Percentiles rank a stretch among this genome's conserved stretches.
Evolutionary conservation across 2,797 vertebrate species (phyloP).

Genomic region (Hemibagrus guttatus): DNA sequence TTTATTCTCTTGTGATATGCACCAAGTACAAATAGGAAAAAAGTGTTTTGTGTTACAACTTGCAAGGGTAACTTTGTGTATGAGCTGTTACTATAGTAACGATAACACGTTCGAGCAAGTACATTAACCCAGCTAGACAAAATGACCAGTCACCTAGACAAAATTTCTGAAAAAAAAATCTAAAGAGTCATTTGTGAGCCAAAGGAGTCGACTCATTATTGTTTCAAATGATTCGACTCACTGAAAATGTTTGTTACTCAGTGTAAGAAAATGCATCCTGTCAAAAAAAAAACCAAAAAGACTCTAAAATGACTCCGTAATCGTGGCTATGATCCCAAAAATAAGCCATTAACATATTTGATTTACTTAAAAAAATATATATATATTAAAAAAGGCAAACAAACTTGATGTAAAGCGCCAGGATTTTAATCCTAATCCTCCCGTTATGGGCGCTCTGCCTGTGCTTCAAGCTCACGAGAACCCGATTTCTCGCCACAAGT

Average conservation of each 20-base stretch:
- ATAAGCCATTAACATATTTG: not conserved
- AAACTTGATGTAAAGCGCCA: not conserved
- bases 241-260: not conserved
- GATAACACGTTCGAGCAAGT: not conserved
- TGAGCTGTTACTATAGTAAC: not conserved
- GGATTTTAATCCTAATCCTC: conserved; percentile 43
- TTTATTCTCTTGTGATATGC: not conserved
- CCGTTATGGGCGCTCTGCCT: not conserved
- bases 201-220: not conserved
- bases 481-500: conserved; percentile 29
- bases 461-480: conserved; percentile 25
- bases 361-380: not conserved
- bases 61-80: not conserved
- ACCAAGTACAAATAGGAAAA: not conserved
- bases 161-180: not conserved
- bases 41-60: not conserved
- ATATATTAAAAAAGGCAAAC: no score
- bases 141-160: not conserved
- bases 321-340: not conserved
- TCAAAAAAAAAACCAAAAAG: not conserved
- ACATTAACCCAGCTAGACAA: not conserved
- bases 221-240: not conserved
- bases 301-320: not conserved
- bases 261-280: not conserved
- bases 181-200: not conserved